These are phyloP conservation scores for Origma solitaria DNA, from an alignment of 2,113 vertebrate genomes.

Conservation along the genomic window DNA sequence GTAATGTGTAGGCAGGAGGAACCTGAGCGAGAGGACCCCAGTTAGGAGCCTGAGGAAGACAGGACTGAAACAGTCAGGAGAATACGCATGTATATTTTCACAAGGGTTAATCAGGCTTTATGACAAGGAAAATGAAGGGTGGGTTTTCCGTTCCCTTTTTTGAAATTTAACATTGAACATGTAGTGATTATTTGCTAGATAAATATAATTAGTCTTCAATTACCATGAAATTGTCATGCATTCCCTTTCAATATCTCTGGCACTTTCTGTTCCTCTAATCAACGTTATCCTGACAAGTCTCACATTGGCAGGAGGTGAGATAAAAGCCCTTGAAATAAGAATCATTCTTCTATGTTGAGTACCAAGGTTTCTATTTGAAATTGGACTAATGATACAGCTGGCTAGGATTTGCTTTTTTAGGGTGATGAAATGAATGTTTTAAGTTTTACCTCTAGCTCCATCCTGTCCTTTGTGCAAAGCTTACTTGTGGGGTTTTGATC, in stretches of 20 bases:
- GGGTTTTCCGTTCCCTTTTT: not conserved
- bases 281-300: not conserved
- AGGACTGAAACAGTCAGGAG: not conserved
- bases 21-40: not conserved
- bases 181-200: not conserved
- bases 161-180: not conserved
- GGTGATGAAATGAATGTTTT: not conserved
- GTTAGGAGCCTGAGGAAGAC: not conserved
- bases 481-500: not conserved
- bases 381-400: not conserved
- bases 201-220: slow-evolving; percentile 14
- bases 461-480: not conserved
- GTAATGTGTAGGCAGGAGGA: not conserved
- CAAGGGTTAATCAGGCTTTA: not conserved
- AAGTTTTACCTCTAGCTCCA: not conserved
- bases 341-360: not conserved
- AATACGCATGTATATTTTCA: not conserved
- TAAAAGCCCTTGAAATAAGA: not conserved
- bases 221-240: not conserved
- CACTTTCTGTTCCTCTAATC: not conserved
- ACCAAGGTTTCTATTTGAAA: not conserved
- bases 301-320: not conserved
- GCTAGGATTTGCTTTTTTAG: not conserved
- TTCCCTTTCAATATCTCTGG: not conserved
- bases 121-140: not conserved